Evolutionary conservation across 2,888 invertebrate species (phyloP).

Genomic region (Lamellibrachia satsuma): DNA sequence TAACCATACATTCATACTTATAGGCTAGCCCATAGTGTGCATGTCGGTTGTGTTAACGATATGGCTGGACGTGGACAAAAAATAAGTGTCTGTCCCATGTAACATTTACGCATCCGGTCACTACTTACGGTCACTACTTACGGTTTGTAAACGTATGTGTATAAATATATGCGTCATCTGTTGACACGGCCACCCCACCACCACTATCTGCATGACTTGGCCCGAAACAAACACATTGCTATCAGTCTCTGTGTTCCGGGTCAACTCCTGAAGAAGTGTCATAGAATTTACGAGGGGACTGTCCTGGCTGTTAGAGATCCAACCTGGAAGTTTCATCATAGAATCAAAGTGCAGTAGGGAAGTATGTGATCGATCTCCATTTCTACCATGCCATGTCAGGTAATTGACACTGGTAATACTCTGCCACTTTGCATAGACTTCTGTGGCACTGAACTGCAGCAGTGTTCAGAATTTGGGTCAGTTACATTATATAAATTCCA

Average conservation of each 20-base stretch:
- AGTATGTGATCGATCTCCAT: background rate
- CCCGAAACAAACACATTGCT: background rate
- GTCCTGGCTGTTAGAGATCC: background rate
- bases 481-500: too few relatives aligned
- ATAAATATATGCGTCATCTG: background rate
- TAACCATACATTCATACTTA: background rate
- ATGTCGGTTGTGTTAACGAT: background rate
- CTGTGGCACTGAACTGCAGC: background rate
- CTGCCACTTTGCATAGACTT: background rate
- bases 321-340: background rate
- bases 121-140: background rate
- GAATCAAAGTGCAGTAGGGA: background rate
- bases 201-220: background rate
- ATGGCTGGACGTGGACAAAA: background rate
- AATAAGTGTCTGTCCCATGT: background rate
- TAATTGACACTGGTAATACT: background rate
- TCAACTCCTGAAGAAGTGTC: background rate
- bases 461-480: too few relatives aligned
- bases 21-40: background rate
- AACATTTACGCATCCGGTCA: background rate
- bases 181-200: background rate
- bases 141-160: background rate
- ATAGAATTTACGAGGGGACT: background rate
- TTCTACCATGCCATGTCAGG: background rate
- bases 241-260: constrained; percentile 4